These are phyloP conservation scores for Hipposideros armiger DNA, from an alignment of 2,113 vertebrate genomes.

Conservation along the genomic window DNA sequence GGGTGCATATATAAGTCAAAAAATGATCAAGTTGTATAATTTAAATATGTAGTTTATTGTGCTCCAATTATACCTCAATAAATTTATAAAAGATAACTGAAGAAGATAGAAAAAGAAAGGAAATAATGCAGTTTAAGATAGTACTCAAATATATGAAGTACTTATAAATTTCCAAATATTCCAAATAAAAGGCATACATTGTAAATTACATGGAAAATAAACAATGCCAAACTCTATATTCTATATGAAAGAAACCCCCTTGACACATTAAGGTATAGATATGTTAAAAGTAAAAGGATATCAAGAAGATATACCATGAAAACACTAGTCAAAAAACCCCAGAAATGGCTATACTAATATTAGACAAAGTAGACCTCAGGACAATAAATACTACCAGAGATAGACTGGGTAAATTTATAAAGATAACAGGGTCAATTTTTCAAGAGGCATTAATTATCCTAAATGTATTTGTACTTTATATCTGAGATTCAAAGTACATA, in stretches of 20 bases:
- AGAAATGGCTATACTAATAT: not conserved
- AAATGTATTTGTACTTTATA: not conserved
- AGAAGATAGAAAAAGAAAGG: not conserved
- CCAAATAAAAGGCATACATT: not conserved
- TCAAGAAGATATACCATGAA: not conserved
- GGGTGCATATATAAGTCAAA: not conserved
- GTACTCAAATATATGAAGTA: not conserved
- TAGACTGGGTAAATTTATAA: not conserved
- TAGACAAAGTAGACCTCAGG: slow-evolving; percentile 16
- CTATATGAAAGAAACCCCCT: not conserved
- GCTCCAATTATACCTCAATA: not conserved
- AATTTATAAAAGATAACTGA: slow-evolving; percentile 30
- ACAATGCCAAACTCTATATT: not conserved
- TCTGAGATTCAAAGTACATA: not conserved
- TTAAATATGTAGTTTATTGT: not conserved
- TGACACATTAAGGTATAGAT: not conserved
- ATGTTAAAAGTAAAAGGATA: not conserved
- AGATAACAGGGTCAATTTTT: not conserved
- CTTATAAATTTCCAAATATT: slow-evolving; percentile 49
- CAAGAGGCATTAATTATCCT: not conserved
- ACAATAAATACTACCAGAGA: not conserved
- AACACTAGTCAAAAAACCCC: not conserved
- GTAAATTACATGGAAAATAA: slow-evolving; percentile 19
- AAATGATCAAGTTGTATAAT: not conserved
- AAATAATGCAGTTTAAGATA: not conserved